phyloP scores from a whole-genome alignment of 2,113 vertebrate species.

The Rhinichthys klamathensis region DNA sequence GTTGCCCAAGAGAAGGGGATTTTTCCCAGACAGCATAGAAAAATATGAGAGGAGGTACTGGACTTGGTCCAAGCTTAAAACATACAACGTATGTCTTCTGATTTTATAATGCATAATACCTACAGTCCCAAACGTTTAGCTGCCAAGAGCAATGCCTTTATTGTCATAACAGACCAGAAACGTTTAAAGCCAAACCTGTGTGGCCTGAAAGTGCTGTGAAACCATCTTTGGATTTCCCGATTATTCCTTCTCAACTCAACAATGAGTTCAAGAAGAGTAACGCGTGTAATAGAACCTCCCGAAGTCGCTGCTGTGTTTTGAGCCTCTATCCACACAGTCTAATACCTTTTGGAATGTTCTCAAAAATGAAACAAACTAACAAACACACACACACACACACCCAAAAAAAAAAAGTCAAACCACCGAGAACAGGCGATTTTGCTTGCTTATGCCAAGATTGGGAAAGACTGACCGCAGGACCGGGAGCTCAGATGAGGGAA shows the following conservation, averaged over 20 bases:
- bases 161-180: slow-evolving; percentile 66
- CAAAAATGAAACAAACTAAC: slow-evolving; percentile 49
- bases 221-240: slow-evolving; percentile 78
- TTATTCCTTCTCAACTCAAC: slow-evolving; percentile 62
- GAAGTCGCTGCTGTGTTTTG: slow-evolving; percentile 58
- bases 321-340: slow-evolving; percentile 61
- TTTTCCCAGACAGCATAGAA: slow-evolving; percentile 26
- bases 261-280: slow-evolving; percentile 59
- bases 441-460: slow-evolving; percentile 19
- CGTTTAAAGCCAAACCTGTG: slow-evolving; percentile 67
- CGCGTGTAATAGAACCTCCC: slow-evolving; percentile 42
- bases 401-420: slow-evolving; percentile 1
- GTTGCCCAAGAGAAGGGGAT: slow-evolving; percentile 22
- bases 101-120: slow-evolving; percentile 59
- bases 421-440: slow-evolving; percentile 32
- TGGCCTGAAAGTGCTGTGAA: slow-evolving; percentile 80
- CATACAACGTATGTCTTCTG: slow-evolving; percentile 35
- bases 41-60: slow-evolving; percentile 40
- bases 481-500: slow-evolving; percentile 85
- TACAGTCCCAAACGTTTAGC: slow-evolving; percentile 70
- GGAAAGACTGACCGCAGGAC: not conserved
- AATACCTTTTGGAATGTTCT: slow-evolving; percentile 59
- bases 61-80: slow-evolving; percentile 56
- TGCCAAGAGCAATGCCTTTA: slow-evolving; percentile 73
- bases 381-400: slow-evolving; percentile 30